Base-by-base conservation (phyloP, 2,797 vertebrate species). In the Varecia variegata region DNA sequence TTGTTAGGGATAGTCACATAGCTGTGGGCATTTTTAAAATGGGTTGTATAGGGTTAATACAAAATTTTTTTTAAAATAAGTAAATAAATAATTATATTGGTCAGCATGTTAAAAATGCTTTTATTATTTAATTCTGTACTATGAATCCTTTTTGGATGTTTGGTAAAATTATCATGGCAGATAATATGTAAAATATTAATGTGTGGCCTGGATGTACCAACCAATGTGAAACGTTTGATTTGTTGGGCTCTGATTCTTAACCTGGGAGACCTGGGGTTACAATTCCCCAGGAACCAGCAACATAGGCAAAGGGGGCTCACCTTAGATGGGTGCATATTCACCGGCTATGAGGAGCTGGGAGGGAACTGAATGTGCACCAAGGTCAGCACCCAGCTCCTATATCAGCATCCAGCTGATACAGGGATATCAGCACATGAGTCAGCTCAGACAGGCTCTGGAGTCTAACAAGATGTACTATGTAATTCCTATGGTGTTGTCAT, bases 141-240 rank as follows among this genome's bases (percentile, higher is more conserved):
- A 17, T 40, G 32, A 83, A 60, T 84, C 20, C 0, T 68, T 67
- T 27, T 58, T 43, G 54, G 25, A 25, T 74, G 3, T 70, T 50
- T 88, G 56, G 10, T 50, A 50, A 88, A 87, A 79, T 15, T 20
- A 17, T 7, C 43, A 2, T 62, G 80, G 32, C 74, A 71, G 10
- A 58, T 83, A 54, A 92, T 38, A 54, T 10, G 1, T 82, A 54
- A 93, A 76, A 79, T 70, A 83, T 58, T 60, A 90, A 87, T 14
- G n/a, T 25, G 1, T 77, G 23, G 1, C 15, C n/a, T 27, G 7
- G 23, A 88, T 82, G 17, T 20, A 47, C 18, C 5, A 47, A 21
- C 3, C 2, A 17, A 7, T 58, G 23, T 40, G 5, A 56, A 88
- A 27, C 21, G 2, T 86, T 90, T 68, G 3, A 5, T 83, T 13